phyloP scores from a whole-genome alignment of 2,113 vertebrate species.

The rat (Rattus norvegicus) region DNA sequence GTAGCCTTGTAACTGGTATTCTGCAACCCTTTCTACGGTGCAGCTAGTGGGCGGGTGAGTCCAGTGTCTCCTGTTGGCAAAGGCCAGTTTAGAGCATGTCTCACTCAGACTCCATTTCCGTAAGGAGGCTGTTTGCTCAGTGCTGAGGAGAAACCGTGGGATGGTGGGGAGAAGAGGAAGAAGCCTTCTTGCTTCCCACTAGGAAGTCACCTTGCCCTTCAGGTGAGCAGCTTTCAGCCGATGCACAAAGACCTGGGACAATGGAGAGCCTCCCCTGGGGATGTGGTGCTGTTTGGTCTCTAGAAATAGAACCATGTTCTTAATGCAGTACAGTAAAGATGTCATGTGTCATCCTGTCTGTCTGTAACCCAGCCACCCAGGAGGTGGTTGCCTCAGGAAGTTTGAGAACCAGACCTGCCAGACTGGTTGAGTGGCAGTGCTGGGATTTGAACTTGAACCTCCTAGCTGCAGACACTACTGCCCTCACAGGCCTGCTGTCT shows the following conservation, averaged over 20 bases:
- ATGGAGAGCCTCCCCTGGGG: slow-evolving; percentile 2
- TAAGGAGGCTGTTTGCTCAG: not conserved
- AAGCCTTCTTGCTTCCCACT: rapidly evolving
- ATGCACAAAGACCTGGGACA: not conserved
- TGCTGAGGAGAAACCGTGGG: not conserved
- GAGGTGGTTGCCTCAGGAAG: too few species aligned
- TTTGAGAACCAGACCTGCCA: not conserved
- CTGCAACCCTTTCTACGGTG: not conserved
- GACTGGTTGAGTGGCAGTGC: not conserved
- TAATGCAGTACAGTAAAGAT: not conserved
- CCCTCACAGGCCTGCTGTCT: not conserved
- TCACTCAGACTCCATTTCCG: not conserved
- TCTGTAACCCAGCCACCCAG: rapidly evolving
- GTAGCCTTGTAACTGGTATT: not conserved
- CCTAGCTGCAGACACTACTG: rapidly evolving
- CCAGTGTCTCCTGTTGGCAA: not conserved
- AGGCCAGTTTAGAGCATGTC: not conserved
- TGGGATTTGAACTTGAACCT: not conserved
- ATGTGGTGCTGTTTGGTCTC: slow-evolving; percentile 3
- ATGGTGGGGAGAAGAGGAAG: not conserved
- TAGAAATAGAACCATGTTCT: slow-evolving; percentile 43
- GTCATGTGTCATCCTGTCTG: rapidly evolving
- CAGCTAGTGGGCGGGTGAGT: rapidly evolving
- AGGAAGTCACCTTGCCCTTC: rapidly evolving
- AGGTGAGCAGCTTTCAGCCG: not conserved